Base-by-base conservation (phyloP, 2,888 invertebrate species). In the Parapristionchus giblindavisi region DNA sequence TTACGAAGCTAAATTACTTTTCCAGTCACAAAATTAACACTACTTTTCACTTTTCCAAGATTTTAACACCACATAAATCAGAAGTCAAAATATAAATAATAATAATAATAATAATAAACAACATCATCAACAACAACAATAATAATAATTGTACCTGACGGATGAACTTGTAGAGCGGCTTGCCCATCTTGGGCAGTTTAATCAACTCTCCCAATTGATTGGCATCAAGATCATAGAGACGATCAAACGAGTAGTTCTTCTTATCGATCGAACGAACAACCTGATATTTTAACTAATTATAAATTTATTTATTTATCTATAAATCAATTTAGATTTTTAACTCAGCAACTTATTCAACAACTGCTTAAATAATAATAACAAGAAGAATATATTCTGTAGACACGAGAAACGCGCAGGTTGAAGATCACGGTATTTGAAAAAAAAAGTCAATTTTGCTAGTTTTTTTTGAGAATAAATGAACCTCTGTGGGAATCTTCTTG, bases 201-300 rank as follows among this genome's bases (percentile, higher is more conserved):
- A 94, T 92, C 77, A 96, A 89, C 89, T 99, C 99, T 17, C 87
- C 98, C 71, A 99, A 94, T 90, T 99, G 99, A 89, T 94, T 95
- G 0, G 97, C 96, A 21, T 95, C 96, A 51, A 99, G 90, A 89
- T 99, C 99, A 89, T 96, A 98, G 0, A 99, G 91, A 75, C 91
- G 85, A 75, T 91, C 91, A 88, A 90, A 91, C 2, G 91, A 89
- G 77, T 91, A 89, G 81, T 90, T 90, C 83, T 99, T 99, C 91
- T 99, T 99, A 88, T 99, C 99, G 36, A 99, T 92, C 88, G 98
- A 97, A 88, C 96, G 94, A 11, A 98, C 93, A 27, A 95, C 93
- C 90, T 85, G 54, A 54, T 6, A 56, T 8, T 17, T 8, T n/a
- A n/a, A n/a, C n/a, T n/a, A n/a, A n/a, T n/a, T n/a, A n/a, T n/a